A percentile compares a stretch with the other conserved stretches of the same genome.
phyloP scores from a whole-genome alignment of 2,113 vertebrate species.

The Caracal caracal region DNA sequence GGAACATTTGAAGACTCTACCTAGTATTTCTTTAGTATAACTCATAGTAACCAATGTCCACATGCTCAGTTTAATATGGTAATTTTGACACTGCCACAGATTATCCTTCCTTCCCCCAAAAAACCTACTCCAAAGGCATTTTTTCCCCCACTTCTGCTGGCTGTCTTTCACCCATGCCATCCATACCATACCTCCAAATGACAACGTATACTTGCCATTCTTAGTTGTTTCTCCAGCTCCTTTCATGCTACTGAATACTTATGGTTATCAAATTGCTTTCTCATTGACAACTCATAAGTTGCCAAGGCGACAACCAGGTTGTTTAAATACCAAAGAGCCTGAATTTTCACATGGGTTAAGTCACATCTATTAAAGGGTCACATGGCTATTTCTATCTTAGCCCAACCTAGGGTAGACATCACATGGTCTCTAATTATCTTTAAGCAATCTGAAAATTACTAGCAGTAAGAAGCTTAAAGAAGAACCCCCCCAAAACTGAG shows the following conservation, averaged over 20 bases:
- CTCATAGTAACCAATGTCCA: not conserved
- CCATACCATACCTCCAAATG: not conserved
- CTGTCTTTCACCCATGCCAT: not conserved
- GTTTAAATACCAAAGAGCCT: not conserved
- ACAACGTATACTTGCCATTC: not conserved
- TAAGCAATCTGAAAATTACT: not conserved
- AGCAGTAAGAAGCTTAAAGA: not conserved
- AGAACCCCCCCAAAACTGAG: not conserved
- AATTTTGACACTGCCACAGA: not conserved
- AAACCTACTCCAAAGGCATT: not conserved
- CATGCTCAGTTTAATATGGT: not conserved
- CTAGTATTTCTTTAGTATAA: not conserved
- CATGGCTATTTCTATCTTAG: not conserved
- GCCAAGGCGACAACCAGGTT: not conserved
- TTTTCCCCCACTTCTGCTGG: not conserved
- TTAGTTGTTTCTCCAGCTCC: not conserved
- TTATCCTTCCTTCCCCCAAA: not conserved
- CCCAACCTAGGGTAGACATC: not conserved
- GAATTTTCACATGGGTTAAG: slow-evolving; percentile 38
- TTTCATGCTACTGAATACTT: slow-evolving; percentile 31
- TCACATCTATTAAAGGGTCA: not conserved
- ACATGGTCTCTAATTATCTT: not conserved
- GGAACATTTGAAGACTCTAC: not conserved
- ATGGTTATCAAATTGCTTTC: not conserved
- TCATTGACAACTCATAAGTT: not conserved